These are phyloP conservation scores for Hystrix cristata DNA, from an alignment of 2,113 vertebrate species.

Conservation along the genomic window DNA sequence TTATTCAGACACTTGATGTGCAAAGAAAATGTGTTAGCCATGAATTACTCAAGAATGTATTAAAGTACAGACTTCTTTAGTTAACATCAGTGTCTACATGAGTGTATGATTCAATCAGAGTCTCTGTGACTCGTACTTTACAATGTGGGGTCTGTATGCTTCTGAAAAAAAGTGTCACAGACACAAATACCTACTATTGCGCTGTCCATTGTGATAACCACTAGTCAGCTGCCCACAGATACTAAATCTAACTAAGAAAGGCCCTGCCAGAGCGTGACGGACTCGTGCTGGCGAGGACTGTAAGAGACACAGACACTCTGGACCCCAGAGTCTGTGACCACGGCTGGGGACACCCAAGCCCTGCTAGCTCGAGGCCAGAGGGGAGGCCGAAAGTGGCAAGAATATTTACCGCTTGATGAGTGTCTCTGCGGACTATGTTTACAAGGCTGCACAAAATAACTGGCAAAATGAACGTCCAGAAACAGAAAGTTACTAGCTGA, in stretches of 20 bases:
- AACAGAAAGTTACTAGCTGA: neutral
- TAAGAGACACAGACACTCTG: neutral
- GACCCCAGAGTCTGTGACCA: neutral
- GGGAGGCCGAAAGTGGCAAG: neutral
- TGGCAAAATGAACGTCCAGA: neutral
- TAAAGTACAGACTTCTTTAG: neutral
- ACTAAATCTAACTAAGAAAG: slow-evolving; percentile 15
- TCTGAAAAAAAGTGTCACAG: neutral
- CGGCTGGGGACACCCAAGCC: neutral
- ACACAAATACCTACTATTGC: neutral
- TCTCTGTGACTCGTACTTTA: neutral
- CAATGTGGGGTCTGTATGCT: neutral
- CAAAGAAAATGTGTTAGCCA: slow-evolving; percentile 28
- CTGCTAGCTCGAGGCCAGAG: neutral
- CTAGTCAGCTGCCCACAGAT: neutral
- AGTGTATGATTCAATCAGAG: neutral
- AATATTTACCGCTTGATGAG: neutral
- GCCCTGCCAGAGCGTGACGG: neutral
- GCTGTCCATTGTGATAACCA: neutral
- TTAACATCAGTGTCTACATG: neutral
- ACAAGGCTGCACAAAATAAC: neutral
- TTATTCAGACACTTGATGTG: neutral
- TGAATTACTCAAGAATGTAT: neutral
- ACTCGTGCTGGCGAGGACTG: neutral
- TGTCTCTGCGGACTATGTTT: neutral